Conservation (phyloP, 2,888 invertebrate genomes). For the Drosophila robusta region DNA sequence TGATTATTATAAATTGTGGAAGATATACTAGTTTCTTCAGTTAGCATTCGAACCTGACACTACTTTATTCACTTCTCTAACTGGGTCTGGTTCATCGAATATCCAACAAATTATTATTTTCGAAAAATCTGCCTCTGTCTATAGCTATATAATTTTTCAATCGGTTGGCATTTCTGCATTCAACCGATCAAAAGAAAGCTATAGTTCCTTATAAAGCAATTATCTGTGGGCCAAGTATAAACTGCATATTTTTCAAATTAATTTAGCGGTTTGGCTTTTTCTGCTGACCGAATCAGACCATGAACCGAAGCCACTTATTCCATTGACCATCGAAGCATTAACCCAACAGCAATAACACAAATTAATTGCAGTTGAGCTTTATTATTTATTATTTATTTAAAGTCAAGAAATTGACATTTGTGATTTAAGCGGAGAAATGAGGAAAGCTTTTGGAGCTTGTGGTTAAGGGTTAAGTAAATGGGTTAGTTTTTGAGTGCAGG, state of each 20-base stretch:
- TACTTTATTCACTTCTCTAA: too few species aligned
- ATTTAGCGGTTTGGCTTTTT: conserved; percentile 12
- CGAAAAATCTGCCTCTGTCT: neutral
- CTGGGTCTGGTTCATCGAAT: too few species aligned
- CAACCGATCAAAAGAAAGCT: conserved; percentile 24
- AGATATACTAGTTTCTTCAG: too few species aligned
- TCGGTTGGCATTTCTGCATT: neutral
- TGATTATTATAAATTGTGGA: too few species aligned
- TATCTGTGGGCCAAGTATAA: conserved; percentile 4
- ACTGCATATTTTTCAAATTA: conserved; percentile 17
- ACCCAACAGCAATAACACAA: neutral
- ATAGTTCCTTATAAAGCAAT: conserved; percentile 4
- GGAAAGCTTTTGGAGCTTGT: too few species aligned
- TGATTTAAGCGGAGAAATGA: neutral
- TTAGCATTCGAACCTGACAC: too few species aligned
- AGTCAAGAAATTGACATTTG: neutral
- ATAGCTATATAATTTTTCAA: neutral
- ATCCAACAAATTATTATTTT: too few species aligned
- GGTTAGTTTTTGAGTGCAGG: too few species aligned
- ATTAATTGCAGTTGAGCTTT: neutral
- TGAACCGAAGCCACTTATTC: conserved; percentile 28
- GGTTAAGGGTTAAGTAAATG: too few species aligned
- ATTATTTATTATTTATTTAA: too few species aligned
- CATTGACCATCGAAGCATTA: conserved; percentile 24
- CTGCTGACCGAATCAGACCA: conserved; percentile 32